Percentiles rank a stretch among this genome's conserved stretches.
Conservation (phyloP, 2,888 invertebrate genomes). For the Eristalinus aeneus region DNA sequence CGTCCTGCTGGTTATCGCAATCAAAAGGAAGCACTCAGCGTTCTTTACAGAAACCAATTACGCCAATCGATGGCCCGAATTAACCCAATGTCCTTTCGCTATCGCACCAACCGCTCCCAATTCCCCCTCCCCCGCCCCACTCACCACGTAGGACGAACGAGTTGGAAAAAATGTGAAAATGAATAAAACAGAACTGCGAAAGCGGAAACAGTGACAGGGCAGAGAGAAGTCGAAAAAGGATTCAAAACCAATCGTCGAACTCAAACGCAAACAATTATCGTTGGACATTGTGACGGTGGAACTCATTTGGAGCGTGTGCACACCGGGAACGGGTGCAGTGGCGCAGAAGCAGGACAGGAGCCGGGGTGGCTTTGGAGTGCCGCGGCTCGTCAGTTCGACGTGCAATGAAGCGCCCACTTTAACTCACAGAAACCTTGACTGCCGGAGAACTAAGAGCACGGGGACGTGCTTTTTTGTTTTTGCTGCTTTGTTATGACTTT, state of each 20-base stretch:
- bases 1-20: constrained; percentile 55
- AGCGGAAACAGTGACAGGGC: constrained; percentile 4
- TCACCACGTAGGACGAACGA: background rate
- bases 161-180: background rate
- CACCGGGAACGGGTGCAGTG: constrained; percentile 5
- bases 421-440: background rate
- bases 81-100: constrained; percentile 66
- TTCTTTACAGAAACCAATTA: constrained; percentile 69
- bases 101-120: background rate
- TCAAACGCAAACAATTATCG: constrained; percentile 65
- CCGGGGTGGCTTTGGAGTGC: background rate
- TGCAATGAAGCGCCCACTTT: background rate
- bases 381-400: background rate
- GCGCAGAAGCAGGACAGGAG: background rate
- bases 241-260: constrained; percentile 47
- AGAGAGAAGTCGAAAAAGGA: constrained; percentile 21
- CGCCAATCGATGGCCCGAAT: constrained; percentile 66
- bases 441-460: background rate
- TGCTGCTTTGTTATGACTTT: background rate
- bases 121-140: background rate
- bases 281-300: constrained; percentile 48
- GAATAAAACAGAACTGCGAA: constrained; percentile 16
- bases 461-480: background rate
- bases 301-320: constrained; percentile 47
- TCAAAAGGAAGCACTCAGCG: constrained; percentile 69